Evolutionary conservation across 2,797 vertebrate genomes (phyloP), one percentile per base, ranked within the genome.

Genomic region (Perodicticus potto): DNA sequence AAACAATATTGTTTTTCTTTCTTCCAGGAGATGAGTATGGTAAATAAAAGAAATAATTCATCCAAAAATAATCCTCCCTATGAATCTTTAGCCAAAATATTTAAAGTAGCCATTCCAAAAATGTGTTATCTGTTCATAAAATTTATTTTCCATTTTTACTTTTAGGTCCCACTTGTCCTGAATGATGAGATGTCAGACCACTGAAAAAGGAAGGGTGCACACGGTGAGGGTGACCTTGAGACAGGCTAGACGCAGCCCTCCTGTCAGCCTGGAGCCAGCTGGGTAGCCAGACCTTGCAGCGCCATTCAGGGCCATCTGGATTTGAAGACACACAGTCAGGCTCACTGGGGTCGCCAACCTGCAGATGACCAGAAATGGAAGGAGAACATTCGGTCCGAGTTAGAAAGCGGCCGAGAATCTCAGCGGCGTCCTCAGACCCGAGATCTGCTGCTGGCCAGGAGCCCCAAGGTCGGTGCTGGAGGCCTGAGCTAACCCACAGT

Each of bases 401-500:
- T 6, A 32, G 1, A 23, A 74, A 29, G 14, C 14, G 6, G 34
- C 22, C 67, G 20, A 96, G 95, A 59, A 29, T 91, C 88, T 88
- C 95, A 92, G 70, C 16, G 25, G 6, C 27, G 70, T 96, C 81
- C 43, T 89, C 76, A 81, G 45, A 32, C 85, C 27, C 78, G 77
- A 74, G 53, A 45, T 92, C 69, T 73, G 20, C 72, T 95, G 61
- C 74, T 96, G 80, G 9, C 91, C 81, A 19, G 23, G 83, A 82
- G 53, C 80, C 95, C 94, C 77, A 3, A 65, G 96, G 37, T 20
- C 92, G 29, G 70, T 34, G 53, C 45, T 92, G 73, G 87, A 94
- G 95, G 16, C 32, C 88, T 86, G 49, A 1, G 11, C 12, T n/a
- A 0, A 57, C 82, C 85, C 89, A 22, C 27, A 69, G 0, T 25